Percentiles rank a stretch among this genome's conserved stretches.
These are phyloP conservation scores for Electrophaes corylata DNA, from an alignment of 2,888 invertebrate species.

Conservation along the genomic window DNA sequence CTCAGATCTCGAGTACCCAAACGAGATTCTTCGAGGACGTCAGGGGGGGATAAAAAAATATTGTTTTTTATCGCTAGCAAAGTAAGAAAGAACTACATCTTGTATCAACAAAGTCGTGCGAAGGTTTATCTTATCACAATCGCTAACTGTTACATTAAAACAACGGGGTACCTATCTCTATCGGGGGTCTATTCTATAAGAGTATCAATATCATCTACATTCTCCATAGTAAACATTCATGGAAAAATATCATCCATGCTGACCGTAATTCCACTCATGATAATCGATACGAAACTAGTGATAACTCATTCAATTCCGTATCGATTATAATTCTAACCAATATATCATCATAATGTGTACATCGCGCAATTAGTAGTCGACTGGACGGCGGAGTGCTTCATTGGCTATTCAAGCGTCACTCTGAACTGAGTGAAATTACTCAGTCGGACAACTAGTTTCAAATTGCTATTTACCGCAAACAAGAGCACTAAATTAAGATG, in stretches of 20 bases:
- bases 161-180: too few species aligned
- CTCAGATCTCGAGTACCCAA: too few species aligned
- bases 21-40: too few species aligned
- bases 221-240: background rate
- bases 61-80: too few species aligned
- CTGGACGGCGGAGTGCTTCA: constrained; percentile 45
- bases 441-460: constrained; percentile 67
- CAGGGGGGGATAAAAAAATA: too few species aligned
- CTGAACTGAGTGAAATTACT: constrained; percentile 56
- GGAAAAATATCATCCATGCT: background rate
- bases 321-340: constrained; percentile 7
- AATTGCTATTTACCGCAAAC: constrained; percentile 78
- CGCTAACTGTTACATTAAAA: background rate
- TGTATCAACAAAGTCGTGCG: background rate
- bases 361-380: constrained; percentile 27
- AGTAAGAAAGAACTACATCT: too few species aligned
- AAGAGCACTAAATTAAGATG: constrained; percentile 76
- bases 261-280: background rate
- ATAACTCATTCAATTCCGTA: background rate
- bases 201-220: too few species aligned
- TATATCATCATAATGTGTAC: constrained; percentile 4
- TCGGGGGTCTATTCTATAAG: too few species aligned
- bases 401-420: constrained; percentile 53
- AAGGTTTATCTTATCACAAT: background rate
- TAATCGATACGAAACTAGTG: too few species aligned